Percentiles rank a stretch among this genome's conserved stretches.
Conservation (phyloP, 2,797 vertebrate genomes). For the Xiphorhynchus erythropygius region DNA sequence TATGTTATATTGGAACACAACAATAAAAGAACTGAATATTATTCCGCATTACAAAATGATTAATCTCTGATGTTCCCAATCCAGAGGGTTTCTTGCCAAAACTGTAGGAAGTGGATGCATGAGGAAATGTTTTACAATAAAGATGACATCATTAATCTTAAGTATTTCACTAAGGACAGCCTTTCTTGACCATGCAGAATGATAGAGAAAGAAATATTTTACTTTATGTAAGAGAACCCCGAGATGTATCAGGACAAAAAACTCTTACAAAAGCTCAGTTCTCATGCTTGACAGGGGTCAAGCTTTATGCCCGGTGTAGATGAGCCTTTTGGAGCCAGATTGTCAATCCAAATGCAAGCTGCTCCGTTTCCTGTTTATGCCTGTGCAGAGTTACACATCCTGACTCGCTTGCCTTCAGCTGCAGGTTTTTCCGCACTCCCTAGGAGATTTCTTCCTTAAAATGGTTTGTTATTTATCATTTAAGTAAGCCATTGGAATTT, state of each 20-base stretch:
- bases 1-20: neutral
- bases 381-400: slow-evolving; percentile 81
- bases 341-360: slow-evolving; percentile 77
- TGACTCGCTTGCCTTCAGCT: slow-evolving; percentile 78
- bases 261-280: neutral
- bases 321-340: slow-evolving; percentile 70
- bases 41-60: neutral
- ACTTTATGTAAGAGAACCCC: neutral
- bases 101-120: neutral
- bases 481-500: slow-evolving; percentile 76
- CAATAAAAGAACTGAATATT: neutral
- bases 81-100: neutral
- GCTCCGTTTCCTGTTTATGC: slow-evolving; percentile 89
- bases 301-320: slow-evolving; percentile 37
- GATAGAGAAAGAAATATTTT: neutral
- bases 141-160: neutral
- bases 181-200: neutral
- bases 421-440: slow-evolving; percentile 77
- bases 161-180: neutral
- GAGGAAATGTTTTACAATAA: slow-evolving; percentile 11
- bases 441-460: slow-evolving; percentile 79
- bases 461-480: slow-evolving; percentile 78
- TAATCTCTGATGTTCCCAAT: neutral
- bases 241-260: slow-evolving; percentile 42
- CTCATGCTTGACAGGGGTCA: slow-evolving; percentile 50